phyloP scores from a whole-genome alignment of 2,888 invertebrate genomes.

The Himalopsyche anomala region DNA sequence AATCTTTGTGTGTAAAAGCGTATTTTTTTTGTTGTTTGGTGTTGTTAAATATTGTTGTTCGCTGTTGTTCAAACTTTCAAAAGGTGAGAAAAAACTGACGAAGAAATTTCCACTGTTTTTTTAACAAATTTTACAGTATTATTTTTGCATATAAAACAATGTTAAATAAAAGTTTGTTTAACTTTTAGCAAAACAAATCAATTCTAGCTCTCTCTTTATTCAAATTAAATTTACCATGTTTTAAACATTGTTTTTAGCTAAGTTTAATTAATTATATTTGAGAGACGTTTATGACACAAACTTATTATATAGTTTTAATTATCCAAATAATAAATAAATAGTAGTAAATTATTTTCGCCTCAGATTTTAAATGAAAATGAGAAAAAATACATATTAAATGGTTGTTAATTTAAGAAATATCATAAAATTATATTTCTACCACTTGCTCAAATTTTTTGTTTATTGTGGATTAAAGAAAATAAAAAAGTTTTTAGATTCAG shows the following conservation, averaged over 20 bases:
- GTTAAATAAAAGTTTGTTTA: background rate
- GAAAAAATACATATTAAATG: too few relatives aligned
- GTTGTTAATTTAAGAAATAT: too few relatives aligned
- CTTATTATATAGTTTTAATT: too few relatives aligned
- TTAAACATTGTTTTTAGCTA: background rate
- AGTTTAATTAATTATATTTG: too few relatives aligned
- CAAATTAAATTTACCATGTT: background rate
- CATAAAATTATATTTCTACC: too few relatives aligned
- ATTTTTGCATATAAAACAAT: background rate
- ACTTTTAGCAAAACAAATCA: background rate
- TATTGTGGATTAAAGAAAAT: too few relatives aligned
- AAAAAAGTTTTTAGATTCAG: too few relatives aligned
- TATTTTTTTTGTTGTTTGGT: constrained; percentile 5
- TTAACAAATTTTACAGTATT: background rate
- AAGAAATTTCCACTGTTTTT: background rate
- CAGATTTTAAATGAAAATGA: too few relatives aligned
- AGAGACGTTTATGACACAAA: too few relatives aligned
- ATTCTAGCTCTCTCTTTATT: background rate
- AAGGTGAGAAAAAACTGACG: background rate
- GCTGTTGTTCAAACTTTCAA: background rate
- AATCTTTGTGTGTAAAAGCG: background rate
- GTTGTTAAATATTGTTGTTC: constrained; percentile 9
- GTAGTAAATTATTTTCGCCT: too few relatives aligned
- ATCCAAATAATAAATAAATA: too few relatives aligned
- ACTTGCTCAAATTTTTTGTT: too few relatives aligned